Conservation (phyloP, 1,140 invertebrate species). For the Drosophila varians region DNA sequence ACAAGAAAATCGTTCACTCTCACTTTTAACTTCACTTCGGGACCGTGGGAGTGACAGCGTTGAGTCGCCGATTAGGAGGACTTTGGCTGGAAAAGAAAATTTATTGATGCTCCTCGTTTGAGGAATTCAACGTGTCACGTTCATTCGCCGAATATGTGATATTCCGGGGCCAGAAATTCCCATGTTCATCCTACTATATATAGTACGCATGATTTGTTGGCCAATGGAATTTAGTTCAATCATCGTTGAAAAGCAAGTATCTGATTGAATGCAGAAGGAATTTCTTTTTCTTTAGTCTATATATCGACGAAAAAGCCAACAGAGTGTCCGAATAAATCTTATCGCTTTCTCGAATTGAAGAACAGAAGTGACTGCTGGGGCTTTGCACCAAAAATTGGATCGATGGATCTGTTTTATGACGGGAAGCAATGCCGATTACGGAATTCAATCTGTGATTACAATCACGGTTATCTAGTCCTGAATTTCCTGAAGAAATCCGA, state of each 20-base stretch:
- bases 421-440: slow-evolving; percentile 21
- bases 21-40: slow-evolving; percentile 65
- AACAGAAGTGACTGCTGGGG: background rate
- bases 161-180: slow-evolving; percentile 23
- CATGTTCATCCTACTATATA: slow-evolving; percentile 37
- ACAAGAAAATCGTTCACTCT: slow-evolving; percentile 71
- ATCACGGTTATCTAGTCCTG: slow-evolving; percentile 6
- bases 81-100: slow-evolving; percentile 11
- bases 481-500: slow-evolving; percentile 6
- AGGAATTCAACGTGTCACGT: slow-evolving; percentile 21
- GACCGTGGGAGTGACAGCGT: slow-evolving; percentile 35
- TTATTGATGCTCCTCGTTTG: slow-evolving; percentile 38
- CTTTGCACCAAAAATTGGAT: background rate
- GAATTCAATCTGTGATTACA: slow-evolving; percentile 20
- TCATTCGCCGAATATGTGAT: slow-evolving; percentile 14
- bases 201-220: slow-evolving; percentile 21
- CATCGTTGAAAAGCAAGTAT: slow-evolving; percentile 29
- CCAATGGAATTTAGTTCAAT: slow-evolving; percentile 20
- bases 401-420: slow-evolving; percentile 15
- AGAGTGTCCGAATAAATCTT: slow-evolving; percentile 11
- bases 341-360: slow-evolving; percentile 11
- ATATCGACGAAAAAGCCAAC: background rate
- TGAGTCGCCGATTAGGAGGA: slow-evolving; percentile 20
- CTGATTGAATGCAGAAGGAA: slow-evolving; percentile 36
- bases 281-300: slow-evolving; percentile 13